Evolutionary conservation across 2,113 vertebrate genomes (phyloP), one percentile per base, ranked within the genome.

Genomic region (Thalassoma bifasciatum): DNA sequence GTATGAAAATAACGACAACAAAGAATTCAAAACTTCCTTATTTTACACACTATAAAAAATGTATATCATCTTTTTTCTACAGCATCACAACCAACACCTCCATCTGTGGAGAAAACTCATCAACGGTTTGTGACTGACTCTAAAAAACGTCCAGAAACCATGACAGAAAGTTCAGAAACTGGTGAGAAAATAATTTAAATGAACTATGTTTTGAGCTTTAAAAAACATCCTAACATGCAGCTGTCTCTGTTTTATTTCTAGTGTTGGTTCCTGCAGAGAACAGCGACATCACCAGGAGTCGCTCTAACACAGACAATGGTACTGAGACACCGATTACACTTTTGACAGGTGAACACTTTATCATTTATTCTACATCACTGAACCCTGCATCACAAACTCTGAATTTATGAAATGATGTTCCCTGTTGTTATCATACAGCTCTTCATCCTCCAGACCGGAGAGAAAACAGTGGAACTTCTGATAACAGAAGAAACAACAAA

Each of bases 311-410:
- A 46, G 59, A 60, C 22, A 53, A 23, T 9, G 11, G 69, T 22
- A 61, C 50, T 23, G 13, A 13, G 26, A 26, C 57, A 34, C 36
- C 58, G 21, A 1, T 44, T 0, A 12, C 21, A 21, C 14, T 54
- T 64, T 40, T 37, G 23, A 26, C 68, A 82, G 74, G 62, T 66
- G 13, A 17, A n/a, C 12, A 38, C 11, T 59, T 17, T n/a, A 30
- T 30, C 30, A 4, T 8, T 46, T 5, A 6, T 9, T 12, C 26
- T 6, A 30, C 30, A 30, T 30, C 6, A 3, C 3, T 30, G 3
- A 30, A 30, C 3, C 30, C 30, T 30, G 6, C 30, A 30, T 30
- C 30, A 30, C 30, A 30, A 30, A 30, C 30, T 30, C 30, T 30
- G 30, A 30, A 30, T 6, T 30, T 4, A 6, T 30, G 3, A 30